Percentiles rank a stretch among this genome's conserved stretches.
Conservation (phyloP, 1,140 invertebrate genomes). For the Pseudomyrmex sp. region DNA sequence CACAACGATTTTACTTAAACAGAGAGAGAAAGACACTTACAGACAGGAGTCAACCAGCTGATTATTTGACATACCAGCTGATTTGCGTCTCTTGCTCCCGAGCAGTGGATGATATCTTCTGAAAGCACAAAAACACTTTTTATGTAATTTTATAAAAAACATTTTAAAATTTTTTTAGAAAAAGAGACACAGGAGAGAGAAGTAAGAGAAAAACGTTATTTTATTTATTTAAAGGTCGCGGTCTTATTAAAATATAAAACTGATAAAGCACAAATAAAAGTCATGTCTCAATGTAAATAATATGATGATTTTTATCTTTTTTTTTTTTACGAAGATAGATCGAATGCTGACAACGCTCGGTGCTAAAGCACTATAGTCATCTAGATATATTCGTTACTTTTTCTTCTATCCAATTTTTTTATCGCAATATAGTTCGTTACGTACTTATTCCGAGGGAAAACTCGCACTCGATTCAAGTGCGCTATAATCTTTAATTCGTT, state of each 20-base stretch:
- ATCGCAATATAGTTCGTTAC: background rate
- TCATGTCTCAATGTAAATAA: too few species aligned
- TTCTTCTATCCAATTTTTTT: background rate
- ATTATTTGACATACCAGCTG: conserved; percentile 86
- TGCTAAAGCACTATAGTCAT: too few species aligned
- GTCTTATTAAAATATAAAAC: too few species aligned
- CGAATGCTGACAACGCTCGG: background rate
- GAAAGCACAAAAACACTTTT: conserved; percentile 62
- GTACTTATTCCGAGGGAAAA: background rate
- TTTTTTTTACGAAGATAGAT: background rate
- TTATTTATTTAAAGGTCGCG: background rate
- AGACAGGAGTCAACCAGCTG: conserved; percentile 86
- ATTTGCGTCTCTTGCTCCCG: conserved; percentile 76
- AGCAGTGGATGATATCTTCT: conserved; percentile 75
- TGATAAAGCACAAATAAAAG: too few species aligned
- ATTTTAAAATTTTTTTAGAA: too few species aligned
- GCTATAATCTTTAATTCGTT: conserved; percentile 40
- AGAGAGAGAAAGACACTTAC: conserved; percentile 81
- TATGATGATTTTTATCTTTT: background rate
- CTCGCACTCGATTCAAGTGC: background rate
- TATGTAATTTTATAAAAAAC: too few species aligned
- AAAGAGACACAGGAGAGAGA: too few species aligned
- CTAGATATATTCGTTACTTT: background rate
- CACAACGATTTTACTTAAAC: conserved; percentile 28
- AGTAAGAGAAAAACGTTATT: too few species aligned